Evolutionary conservation across 2,797 vertebrate genomes (phyloP).

Genomic region (Hemibagrus guttatus): DNA sequence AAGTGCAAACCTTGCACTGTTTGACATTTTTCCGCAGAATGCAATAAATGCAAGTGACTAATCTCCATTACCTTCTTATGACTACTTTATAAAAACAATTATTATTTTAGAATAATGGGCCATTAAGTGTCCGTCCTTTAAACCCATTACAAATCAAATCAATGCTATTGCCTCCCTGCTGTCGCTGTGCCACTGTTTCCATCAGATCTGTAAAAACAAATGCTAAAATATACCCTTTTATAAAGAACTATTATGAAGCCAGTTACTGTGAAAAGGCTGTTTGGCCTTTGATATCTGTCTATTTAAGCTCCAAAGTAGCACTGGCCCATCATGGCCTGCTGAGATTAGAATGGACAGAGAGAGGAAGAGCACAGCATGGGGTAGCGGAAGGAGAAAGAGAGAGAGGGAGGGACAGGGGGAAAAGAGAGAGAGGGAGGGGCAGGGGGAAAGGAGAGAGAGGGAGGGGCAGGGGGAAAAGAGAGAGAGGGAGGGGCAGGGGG

Average conservation of each 20-base stretch:
- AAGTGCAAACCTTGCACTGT: not conserved
- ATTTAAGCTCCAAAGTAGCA: constrained; percentile 41
- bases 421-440: constrained; percentile 1
- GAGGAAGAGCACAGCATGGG: constrained; percentile 46
- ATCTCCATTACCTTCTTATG: constrained; percentile 14
- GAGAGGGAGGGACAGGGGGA: too few relatives aligned
- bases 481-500: constrained; percentile 8
- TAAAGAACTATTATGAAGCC: constrained; percentile 23
- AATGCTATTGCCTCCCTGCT: constrained; percentile 11
- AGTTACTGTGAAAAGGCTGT: constrained; percentile 38
- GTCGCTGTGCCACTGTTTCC: constrained; percentile 8
- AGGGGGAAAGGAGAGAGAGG: not conserved
- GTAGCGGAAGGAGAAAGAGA: constrained; percentile 34
- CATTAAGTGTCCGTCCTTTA: constrained; percentile 6
- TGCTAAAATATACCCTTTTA: constrained; percentile 16
- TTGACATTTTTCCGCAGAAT: not conserved
- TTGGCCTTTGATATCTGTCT: constrained; percentile 39
- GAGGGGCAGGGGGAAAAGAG: constrained; percentile 11
- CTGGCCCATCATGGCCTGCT: constrained; percentile 40
- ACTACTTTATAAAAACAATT: constrained; percentile 7
- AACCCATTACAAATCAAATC: constrained; percentile 25
- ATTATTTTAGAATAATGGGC: constrained; percentile 10
- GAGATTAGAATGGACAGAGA: constrained; percentile 52
- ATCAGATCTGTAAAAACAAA: constrained; percentile 2
- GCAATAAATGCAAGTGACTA: not conserved